Conservation (phyloP, 1,140 invertebrate genomes). For the Drosophila triauraria region DNA sequence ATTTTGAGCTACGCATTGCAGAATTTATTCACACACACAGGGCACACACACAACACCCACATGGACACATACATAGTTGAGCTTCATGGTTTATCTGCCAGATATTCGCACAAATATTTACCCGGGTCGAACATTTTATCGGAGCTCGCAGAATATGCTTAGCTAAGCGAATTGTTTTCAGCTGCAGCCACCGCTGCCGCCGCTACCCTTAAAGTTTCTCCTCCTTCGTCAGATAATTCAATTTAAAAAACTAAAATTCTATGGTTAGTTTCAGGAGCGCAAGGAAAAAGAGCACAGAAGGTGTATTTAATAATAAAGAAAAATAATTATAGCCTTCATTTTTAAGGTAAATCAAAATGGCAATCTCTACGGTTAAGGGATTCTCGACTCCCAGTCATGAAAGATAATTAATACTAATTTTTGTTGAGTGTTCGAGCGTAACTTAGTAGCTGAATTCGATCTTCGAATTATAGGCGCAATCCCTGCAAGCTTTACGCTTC, state of each 20-base stretch:
- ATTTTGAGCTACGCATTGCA: conserved; percentile 77
- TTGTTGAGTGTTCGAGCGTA: too few relatives aligned
- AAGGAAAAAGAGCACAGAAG: not conserved
- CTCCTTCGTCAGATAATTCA: conserved; percentile 14
- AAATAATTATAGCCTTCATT: conserved; percentile 2
- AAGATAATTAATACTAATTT: too few relatives aligned
- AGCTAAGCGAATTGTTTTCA: conserved; percentile 31
- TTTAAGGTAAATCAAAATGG: not conserved
- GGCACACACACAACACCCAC: conserved; percentile 23
- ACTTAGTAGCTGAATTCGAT: too few relatives aligned
- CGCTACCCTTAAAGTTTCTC: conserved; percentile 6
- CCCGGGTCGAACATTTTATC: conserved; percentile 58
- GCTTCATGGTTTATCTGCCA: conserved; percentile 50
- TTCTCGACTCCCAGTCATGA: too few relatives aligned
- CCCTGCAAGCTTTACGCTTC: too few relatives aligned
- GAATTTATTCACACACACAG: conserved; percentile 49
- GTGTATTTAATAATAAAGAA: not conserved
- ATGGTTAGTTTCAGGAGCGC: not conserved
- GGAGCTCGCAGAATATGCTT: conserved; percentile 61
- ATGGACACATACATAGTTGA: conserved; percentile 37
- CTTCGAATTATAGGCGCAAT: too few relatives aligned
- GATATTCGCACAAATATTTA: conserved; percentile 76
- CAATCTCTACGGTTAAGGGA: not conserved
- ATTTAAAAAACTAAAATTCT: conserved; percentile 18
- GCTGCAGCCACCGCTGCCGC: conserved; percentile 1